Conservation (phyloP, 2,888 invertebrate genomes). For the Disparrhopalites patrizii region DNA sequence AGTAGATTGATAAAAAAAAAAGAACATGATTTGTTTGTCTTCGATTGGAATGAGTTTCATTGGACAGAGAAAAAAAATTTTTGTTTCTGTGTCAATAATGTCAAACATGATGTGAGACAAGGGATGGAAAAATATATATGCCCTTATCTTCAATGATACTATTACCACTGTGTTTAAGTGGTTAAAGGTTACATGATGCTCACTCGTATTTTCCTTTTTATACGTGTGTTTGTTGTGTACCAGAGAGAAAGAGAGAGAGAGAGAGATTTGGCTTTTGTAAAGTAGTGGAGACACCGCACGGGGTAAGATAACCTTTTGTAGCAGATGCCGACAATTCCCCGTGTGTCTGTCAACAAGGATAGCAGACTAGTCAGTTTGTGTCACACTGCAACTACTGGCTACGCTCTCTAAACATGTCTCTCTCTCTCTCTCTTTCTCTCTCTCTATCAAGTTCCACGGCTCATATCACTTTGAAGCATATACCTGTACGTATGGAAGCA, state of each 20-base stretch:
- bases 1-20: no score
- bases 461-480: no score
- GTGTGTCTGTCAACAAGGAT: constrained; percentile 22
- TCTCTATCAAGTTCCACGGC: no score
- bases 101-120: constrained; percentile 31
- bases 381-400: not conserved
- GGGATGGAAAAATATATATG: no score
- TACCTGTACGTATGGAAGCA: not conserved
- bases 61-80: no score
- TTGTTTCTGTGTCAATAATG: constrained; percentile 27
- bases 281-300: constrained; percentile 31
- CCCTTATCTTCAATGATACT: constrained; percentile 25
- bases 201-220: no score
- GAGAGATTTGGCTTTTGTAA: constrained; percentile 16
- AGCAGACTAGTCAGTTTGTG: not conserved
- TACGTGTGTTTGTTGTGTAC: no score
- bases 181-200: not conserved
- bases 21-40: no score
- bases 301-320: constrained; percentile 27
- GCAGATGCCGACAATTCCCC: constrained; percentile 20
- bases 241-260: no score
- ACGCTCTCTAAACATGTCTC: no score
- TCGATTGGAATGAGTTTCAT: no score
- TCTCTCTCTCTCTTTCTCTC: not conserved
- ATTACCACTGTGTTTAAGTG: constrained; percentile 5